Conservation (phyloP, 1,140 invertebrate genomes). For the Leptopilina boulardi region DNA sequence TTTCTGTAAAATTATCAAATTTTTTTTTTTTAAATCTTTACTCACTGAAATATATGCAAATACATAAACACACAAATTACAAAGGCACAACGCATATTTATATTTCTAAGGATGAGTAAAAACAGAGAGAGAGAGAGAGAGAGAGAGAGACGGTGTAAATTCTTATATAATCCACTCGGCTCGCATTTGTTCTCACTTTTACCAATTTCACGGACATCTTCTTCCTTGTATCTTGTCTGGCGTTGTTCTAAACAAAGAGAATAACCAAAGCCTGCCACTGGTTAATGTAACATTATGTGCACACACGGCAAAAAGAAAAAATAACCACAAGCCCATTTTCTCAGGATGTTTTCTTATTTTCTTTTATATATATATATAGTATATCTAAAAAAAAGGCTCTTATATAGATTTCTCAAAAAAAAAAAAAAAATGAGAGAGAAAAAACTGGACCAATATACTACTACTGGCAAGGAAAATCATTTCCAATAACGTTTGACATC, state of each 20-base stretch:
- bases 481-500: conserved; percentile 22
- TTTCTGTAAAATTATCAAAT: no score
- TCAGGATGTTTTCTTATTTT: neutral
- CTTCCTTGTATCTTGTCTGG: neutral
- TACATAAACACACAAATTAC: no score
- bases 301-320: neutral
- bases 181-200: conserved; percentile 8
- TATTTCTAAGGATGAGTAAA: neutral
- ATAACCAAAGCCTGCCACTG: conserved; percentile 13
- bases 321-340: neutral
- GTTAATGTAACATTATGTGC: conserved; percentile 13
- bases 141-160: conserved; percentile 8
- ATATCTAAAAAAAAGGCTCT: no score
- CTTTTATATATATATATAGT: no score
- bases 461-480: neutral
- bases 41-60: no score
- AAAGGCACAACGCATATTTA: no score
- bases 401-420: neutral
- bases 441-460: no score
- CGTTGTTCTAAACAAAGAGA: neutral
- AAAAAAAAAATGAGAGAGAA: no score
- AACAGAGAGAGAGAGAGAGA: no score
- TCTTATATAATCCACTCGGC: conserved; percentile 20
- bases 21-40: no score
- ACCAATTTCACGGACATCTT: conserved; percentile 31